A percentile compares a stretch with the other conserved stretches of the same genome.
Conservation (phyloP, 2,888 invertebrate species). For the Poecilus cupreus region DNA sequence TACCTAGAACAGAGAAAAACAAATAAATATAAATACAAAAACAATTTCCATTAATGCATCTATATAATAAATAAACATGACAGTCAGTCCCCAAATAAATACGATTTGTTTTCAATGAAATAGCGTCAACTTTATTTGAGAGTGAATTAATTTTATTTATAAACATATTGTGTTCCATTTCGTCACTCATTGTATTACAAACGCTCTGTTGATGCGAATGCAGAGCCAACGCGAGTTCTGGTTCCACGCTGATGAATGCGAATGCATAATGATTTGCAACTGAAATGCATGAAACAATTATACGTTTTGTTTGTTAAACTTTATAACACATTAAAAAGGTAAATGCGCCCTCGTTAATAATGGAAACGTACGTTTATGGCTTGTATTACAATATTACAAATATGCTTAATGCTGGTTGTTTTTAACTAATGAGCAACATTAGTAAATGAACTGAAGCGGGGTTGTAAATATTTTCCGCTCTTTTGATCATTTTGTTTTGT, state of each 20-base stretch:
- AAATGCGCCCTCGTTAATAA: slow-evolving; percentile 20
- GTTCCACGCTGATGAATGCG: not conserved
- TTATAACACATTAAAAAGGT: slow-evolving; percentile 36
- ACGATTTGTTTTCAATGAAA: not conserved
- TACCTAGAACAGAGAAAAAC: too few species aligned
- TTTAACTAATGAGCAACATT: slow-evolving; percentile 24
- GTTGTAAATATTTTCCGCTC: too few species aligned
- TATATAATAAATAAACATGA: too few species aligned
- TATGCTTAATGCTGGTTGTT: not conserved
- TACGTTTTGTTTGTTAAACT: slow-evolving; percentile 20
- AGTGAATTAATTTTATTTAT: not conserved
- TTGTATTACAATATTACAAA: slow-evolving; percentile 22
- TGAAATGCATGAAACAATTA: slow-evolving; percentile 25
- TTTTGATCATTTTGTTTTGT: too few species aligned
- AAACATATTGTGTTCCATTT: not conserved
- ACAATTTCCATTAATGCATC: too few species aligned
- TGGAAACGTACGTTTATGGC: slow-evolving; percentile 23
- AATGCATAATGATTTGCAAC: slow-evolving; percentile 28
- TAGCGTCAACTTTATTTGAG: too few species aligned
- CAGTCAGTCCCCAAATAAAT: too few species aligned
- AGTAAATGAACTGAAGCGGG: not conserved
- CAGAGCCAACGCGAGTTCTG: not conserved
- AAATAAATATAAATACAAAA: too few species aligned
- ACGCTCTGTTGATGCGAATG: not conserved
- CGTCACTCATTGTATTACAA: not conserved